These are phyloP conservation scores for Ormia ochracea DNA, from an alignment of 2,888 invertebrate species.

Conservation along the genomic window DNA sequence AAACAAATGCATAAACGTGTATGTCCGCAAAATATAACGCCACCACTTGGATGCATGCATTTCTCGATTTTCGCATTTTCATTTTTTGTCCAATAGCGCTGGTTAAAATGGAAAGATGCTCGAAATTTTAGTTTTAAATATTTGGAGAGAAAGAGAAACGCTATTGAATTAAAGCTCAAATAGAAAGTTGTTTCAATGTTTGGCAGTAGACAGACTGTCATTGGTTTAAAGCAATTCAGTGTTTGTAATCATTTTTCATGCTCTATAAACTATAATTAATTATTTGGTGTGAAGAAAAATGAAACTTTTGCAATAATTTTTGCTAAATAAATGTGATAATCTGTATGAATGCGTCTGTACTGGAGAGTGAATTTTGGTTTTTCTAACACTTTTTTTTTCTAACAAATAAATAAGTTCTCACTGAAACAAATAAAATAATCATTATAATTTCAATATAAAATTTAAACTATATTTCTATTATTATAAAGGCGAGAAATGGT, in stretches of 20 bases:
- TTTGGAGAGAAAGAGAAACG: background rate
- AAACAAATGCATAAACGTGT: constrained; percentile 25
- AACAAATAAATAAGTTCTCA: too few species aligned
- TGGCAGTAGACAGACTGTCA: background rate
- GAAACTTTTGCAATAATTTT: background rate
- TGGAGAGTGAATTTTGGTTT: too few species aligned
- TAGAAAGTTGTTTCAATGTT: background rate
- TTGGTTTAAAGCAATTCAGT: background rate
- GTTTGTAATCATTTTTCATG: background rate
- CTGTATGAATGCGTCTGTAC: too few species aligned
- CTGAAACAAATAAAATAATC: too few species aligned
- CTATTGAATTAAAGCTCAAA: background rate
- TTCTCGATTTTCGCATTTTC: background rate
- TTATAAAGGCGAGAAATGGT: too few species aligned
- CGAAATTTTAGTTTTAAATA: background rate
- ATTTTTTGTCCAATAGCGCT: background rate
- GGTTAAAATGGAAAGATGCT: background rate
- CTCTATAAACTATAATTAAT: background rate
- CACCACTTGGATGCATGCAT: constrained; percentile 1
- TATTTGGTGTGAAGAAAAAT: background rate
- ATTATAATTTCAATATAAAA: too few species aligned
- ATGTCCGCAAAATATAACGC: background rate
- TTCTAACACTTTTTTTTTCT: too few species aligned
- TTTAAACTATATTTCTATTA: too few species aligned
- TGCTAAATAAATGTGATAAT: background rate